Conservation (phyloP, 2,113 vertebrate species). For the Nycticebus coucang region DNA sequence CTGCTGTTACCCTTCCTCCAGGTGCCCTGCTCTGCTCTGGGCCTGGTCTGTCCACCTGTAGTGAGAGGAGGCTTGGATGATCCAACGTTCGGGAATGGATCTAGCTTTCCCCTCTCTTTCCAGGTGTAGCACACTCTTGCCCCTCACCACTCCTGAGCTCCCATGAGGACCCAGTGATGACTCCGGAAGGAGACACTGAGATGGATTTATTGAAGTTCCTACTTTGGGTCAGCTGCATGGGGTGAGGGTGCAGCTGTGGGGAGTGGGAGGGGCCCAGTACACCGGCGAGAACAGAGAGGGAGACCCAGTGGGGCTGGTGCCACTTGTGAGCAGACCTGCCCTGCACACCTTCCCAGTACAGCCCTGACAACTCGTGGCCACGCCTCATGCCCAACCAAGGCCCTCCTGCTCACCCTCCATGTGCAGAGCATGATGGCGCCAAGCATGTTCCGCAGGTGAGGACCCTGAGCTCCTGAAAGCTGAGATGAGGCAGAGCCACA, state of each 20-base stretch:
- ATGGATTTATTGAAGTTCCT: constrained; percentile 57
- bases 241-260: neutral
- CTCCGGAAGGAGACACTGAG: neutral
- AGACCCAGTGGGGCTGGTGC: accelerated
- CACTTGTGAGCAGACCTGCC: neutral
- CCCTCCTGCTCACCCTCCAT: neutral
- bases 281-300: neutral
- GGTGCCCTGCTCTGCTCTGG: accelerated
- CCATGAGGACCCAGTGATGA: neutral
- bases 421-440: neutral
- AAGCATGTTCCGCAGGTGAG: neutral
- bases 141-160: neutral
- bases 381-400: neutral
- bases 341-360: neutral
- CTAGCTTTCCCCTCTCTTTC: neutral
- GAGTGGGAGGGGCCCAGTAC: neutral
- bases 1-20: neutral
- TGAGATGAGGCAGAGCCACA: neutral
- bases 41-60: accelerated
- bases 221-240: neutral
- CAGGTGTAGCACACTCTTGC: neutral
- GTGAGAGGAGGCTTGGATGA: neutral
- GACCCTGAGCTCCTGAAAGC: neutral
- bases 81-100: accelerated
- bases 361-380: neutral